These are phyloP conservation scores for Callipepla squamata DNA, from an alignment of 2,113 vertebrate genomes.

Conservation along the genomic window DNA sequence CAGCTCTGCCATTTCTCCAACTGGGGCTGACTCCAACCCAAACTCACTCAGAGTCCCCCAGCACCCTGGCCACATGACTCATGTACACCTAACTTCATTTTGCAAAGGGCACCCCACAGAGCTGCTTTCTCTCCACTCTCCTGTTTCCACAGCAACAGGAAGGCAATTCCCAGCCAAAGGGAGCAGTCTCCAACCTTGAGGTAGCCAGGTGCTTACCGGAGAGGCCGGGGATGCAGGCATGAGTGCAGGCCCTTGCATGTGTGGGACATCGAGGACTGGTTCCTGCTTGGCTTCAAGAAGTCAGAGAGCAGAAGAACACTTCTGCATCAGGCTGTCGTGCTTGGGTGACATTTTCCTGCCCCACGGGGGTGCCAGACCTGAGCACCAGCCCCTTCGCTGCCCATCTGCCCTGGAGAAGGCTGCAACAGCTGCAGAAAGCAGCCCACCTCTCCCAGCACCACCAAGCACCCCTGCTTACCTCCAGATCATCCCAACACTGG, in stretches of 20 bases:
- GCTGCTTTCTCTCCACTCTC: not conserved
- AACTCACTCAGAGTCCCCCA: not conserved
- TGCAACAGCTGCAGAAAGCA: not conserved
- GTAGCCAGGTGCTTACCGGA: constrained; percentile 51
- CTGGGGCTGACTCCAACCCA: not conserved
- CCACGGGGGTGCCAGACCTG: not conserved
- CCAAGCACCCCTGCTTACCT: not conserved
- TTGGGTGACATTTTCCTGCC: not conserved
- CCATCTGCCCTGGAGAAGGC: not conserved
- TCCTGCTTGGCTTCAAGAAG: constrained; percentile 75
- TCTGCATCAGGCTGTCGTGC: rapidly evolving
- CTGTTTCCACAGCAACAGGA: not conserved
- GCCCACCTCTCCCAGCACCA: no score
- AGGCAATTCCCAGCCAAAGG: not conserved
- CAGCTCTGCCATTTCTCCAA: not conserved
- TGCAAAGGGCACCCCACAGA: not conserved
- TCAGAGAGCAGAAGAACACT: not conserved
- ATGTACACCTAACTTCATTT: not conserved
- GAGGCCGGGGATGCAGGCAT: not conserved
- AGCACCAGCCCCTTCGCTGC: not conserved
- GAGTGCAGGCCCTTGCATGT: not conserved
- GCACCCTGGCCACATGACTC: rapidly evolving
- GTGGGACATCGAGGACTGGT: constrained; percentile 10
- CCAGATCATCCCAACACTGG: not conserved
- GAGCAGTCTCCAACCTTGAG: not conserved